Base-by-base conservation (phyloP, 1,140 invertebrate species). In the Drosophila erecta region DNA sequence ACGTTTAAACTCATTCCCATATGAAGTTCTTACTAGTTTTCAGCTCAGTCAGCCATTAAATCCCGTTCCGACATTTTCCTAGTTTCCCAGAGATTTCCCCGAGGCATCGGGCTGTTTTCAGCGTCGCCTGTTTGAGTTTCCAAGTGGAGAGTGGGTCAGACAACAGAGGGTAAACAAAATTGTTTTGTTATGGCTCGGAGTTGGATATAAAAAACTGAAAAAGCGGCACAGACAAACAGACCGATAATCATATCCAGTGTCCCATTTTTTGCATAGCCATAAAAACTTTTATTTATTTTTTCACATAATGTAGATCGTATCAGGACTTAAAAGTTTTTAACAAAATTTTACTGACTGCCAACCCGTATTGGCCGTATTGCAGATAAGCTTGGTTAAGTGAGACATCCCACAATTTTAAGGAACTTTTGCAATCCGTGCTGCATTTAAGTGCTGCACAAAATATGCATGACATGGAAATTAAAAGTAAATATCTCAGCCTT, bases 401-500 rank as follows among this genome's bases (percentile, higher is more conserved):
- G 17, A 38, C 57, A 40, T 24, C 3, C 17, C 4, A n/a, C 15
- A 55, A 12, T 40, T 12, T 14, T 8, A 24, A 35, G 14, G 6
- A 46, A 15, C 49, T 6, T 35, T 11, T n/a, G 12, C 24, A 7
- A 40, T n/a, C 2, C 5, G 2, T 17, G 22, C 8, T 14, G 6
- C 22, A 11, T 40, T 57, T n/a, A 8, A 40, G 37, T 22, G n/a
- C 6, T n/a, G 22, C 27, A 20, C 37, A 12, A 61, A 58, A 61
- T 61, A 61, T 61, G 54, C 37, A 58, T 30, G 37, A 41, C 58
- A 41, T 60, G 64, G 12, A 51, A 67, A 67, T 67, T 65, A 67
- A 67, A 67, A 67, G 64, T 46, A 67, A 67, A 65, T 67, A 53
- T 67, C 30, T 51, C 37, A 41, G 64, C 27, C 37, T 53, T 43